Evolutionary conservation across 1,140 invertebrate species (phyloP), one percentile per base, ranked within the genome.

Genomic region (Drosophila leontia): DNA sequence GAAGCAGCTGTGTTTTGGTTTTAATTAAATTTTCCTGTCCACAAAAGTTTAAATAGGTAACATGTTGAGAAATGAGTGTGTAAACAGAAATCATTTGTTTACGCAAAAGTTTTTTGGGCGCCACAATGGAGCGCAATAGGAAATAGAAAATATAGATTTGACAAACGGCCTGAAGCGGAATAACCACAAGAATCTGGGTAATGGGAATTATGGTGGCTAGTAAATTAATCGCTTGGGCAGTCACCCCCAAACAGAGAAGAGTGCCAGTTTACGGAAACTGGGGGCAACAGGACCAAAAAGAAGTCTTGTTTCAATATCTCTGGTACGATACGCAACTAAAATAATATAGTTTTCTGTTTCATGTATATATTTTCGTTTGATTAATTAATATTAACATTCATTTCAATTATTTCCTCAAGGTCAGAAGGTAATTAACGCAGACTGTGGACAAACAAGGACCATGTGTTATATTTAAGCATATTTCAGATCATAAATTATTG

Each of bases 11-110:
- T 90, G 74, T 72, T 80, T 88, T 69, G 78, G 69, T 84, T 90
- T 88, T 88, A 88, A 88, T 88, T 88, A 90, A 88, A 88, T 88
- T 90, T 90, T 84, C 75, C 74, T 88, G 85, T 88, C 85, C 85
- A 85, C 84, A 88, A 80, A 86, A 88, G 80, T 88, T 88, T 90
- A 90, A 77, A 90, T 90, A 90, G 84, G 84, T 88, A 88, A 85
- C 72, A 88, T 81, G 77, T 68, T 88, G 81, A 88, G 78, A 90
- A 88, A 88, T 85, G 81, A 81, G 80, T 90, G 85, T 78, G 82
- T 88, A 81, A 87, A 88, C 64, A 75, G 80, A 81, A 83, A 88
- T 83, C 83, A 83, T 88, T 87, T 86, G 80, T 83, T 86, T 83
- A 63, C 79, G 79, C 55, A 76, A 45, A 58, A 76, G 45, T 59